Evolutionary conservation across 2,888 invertebrate species (phyloP), one percentile per base, ranked within the genome.

Genomic region (Zelleria hepariella): DNA sequence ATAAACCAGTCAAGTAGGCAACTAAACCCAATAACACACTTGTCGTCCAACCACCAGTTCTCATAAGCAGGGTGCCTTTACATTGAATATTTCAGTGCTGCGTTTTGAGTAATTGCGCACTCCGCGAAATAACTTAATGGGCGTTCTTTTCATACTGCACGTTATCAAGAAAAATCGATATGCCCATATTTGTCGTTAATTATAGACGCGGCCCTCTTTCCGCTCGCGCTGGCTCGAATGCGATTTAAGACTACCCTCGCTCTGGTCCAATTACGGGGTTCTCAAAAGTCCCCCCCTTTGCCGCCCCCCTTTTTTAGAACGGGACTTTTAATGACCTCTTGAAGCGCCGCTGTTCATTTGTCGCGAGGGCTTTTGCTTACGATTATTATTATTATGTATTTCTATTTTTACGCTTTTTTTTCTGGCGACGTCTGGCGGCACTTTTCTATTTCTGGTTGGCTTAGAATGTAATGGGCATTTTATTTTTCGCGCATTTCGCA

Each of bases 171-270:
- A 80, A 82, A 83, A 86, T 86, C 87, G 86, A 87, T 87, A 85
- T 79, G 80, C 85, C 85, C 87, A 87, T 85, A 88, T 88, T 87
- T 87, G 87, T 86, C 86, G 86, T 87, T 87, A 87, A 88, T 88
- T 87, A 88, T 86, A 77, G 80, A 78, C 83, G 83, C 83, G 83
- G 81, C 82, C 83, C 86, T 80, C 86, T 82, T 88, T 88, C 85
- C 88, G 87, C 87, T 78, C 84, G 78, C 77, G 76, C 82, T 79
- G 80, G 71, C 77, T 77, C 80, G 82, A 88, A 88, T 87, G 77
- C 83, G 86, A 86, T 88, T 86, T 82, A 74, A 85, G 82, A 78
- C 53, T 61, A 59, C 84, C 84, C 87, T 84, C 86, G n/a, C n/a
- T 86, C 86, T 79, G 84, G 82, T 86, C 87, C 87, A 88, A 86